These are phyloP conservation scores for Diabrotica balteata DNA, from an alignment of 2,888 invertebrate species.

Conservation along the genomic window DNA sequence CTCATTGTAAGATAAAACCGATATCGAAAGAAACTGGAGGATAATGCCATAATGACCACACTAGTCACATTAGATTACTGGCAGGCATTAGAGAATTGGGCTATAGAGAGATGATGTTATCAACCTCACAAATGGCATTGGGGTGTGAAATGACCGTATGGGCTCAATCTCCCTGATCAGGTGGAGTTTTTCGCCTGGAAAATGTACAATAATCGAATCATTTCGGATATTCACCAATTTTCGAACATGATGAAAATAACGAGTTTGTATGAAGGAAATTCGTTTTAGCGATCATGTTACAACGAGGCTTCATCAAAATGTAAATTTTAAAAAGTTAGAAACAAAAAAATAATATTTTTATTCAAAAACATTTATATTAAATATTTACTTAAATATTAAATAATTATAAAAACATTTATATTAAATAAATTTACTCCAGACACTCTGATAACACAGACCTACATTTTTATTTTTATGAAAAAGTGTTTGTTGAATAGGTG, in stretches of 20 bases:
- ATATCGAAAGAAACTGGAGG: slow-evolving; percentile 20
- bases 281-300: too few relatives aligned
- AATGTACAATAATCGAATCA: slow-evolving; percentile 42
- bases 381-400: too few relatives aligned
- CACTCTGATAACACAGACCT: too few relatives aligned
- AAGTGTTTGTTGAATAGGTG: too few relatives aligned
- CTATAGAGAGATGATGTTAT: slow-evolving; percentile 41
- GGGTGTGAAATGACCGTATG: slow-evolving; percentile 47
- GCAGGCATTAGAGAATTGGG: slow-evolving; percentile 26
- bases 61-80: slow-evolving; percentile 33
- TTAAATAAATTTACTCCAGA: too few relatives aligned
- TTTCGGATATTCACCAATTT: slow-evolving; percentile 27
- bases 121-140: slow-evolving; percentile 47
- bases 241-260: slow-evolving; percentile 11
- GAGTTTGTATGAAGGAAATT: background rate
- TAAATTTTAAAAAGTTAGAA: too few relatives aligned
- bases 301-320: too few relatives aligned
- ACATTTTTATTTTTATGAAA: too few relatives aligned
- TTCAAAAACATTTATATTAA: too few relatives aligned
- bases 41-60: slow-evolving; percentile 27
- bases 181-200: slow-evolving; percentile 40
- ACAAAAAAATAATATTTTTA: too few relatives aligned
- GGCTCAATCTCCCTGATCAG: slow-evolving; percentile 42
- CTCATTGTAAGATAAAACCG: slow-evolving; percentile 12
- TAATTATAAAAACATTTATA: too few relatives aligned